phyloP scores from a whole-genome alignment of 2,113 vertebrate genomes.

The Xiphophorus maculatus region DNA sequence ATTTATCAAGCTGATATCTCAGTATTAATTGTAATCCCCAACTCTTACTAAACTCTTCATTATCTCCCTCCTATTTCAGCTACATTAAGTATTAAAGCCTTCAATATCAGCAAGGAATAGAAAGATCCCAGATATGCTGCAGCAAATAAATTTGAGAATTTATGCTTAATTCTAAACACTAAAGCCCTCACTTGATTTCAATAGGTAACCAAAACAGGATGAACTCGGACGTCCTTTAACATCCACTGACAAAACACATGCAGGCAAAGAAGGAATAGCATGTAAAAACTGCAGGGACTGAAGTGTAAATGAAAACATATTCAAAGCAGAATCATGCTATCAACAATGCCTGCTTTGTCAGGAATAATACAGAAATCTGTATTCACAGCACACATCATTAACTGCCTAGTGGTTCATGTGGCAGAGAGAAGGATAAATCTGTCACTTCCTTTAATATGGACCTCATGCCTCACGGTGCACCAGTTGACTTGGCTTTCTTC shows the following conservation, averaged over 20 bases:
- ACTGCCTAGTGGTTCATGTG: conserved; percentile 53
- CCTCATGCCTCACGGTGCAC: conserved; percentile 34
- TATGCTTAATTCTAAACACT: conserved; percentile 55
- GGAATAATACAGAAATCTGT: conserved; percentile 54
- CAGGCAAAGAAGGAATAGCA: conserved; percentile 12
- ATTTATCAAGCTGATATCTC: conserved; percentile 66
- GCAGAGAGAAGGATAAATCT: conserved; percentile 61
- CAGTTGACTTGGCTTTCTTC: conserved; percentile 38
- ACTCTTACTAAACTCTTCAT: conserved; percentile 47
- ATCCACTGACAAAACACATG: conserved; percentile 9
- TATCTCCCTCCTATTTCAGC: conserved; percentile 58
- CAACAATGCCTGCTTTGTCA: conserved; percentile 34
- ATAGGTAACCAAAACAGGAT: conserved; percentile 8
- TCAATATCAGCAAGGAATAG: conserved; percentile 55
- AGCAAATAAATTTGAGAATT: conserved; percentile 18
- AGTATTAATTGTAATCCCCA: conserved; percentile 64
- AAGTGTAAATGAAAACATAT: conserved; percentile 52
- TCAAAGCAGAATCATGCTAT: conserved; percentile 32
- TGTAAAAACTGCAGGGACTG: conserved; percentile 36
- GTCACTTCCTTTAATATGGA: conserved; percentile 52
- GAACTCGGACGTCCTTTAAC: conserved; percentile 11
- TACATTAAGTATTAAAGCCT: conserved; percentile 60
- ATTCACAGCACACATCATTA: conserved; percentile 67
- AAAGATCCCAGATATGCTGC: conserved; percentile 56
- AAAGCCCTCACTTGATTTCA: conserved; percentile 26